Percentiles rank a stretch among this genome's conserved stretches.
phyloP scores from a whole-genome alignment of 2,113 vertebrate genomes.

The Pelecanus crispus region DNA sequence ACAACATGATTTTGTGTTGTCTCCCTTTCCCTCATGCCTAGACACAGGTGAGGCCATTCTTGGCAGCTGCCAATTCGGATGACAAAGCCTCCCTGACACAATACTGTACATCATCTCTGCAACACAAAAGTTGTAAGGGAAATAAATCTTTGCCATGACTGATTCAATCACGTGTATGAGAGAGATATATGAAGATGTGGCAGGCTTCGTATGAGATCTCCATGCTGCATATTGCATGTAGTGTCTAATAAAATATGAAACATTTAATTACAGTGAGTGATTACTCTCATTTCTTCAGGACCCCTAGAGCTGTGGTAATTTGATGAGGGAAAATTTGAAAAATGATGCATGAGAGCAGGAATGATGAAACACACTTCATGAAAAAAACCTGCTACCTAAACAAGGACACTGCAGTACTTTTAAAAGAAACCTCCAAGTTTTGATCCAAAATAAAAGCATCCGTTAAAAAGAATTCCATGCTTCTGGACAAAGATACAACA shows the following conservation, averaged over 20 bases:
- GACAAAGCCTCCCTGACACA: not conserved
- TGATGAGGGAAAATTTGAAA: slow-evolving; percentile 10
- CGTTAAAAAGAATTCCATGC: not conserved
- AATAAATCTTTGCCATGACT: not conserved
- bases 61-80: not conserved
- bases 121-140: not conserved
- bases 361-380: not conserved
- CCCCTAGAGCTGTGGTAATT: not conserved
- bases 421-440: not conserved
- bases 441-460: not conserved
- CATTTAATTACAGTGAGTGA: slow-evolving; percentile 37
- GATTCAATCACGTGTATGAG: not conserved
- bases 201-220: not conserved
- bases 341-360: not conserved
- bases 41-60: not conserved
- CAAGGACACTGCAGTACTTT: not conserved
- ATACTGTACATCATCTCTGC: not conserved
- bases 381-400: not conserved
- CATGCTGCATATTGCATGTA: not conserved
- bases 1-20: not conserved
- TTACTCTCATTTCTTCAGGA: not conserved
- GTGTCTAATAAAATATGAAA: slow-evolving; percentile 40
- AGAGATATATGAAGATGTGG: not conserved
- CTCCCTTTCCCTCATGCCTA: not conserved
- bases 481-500: not conserved